phyloP scores from a whole-genome alignment of 2,888 invertebrate genomes.

The Dicyrtomina minuta region DNA sequence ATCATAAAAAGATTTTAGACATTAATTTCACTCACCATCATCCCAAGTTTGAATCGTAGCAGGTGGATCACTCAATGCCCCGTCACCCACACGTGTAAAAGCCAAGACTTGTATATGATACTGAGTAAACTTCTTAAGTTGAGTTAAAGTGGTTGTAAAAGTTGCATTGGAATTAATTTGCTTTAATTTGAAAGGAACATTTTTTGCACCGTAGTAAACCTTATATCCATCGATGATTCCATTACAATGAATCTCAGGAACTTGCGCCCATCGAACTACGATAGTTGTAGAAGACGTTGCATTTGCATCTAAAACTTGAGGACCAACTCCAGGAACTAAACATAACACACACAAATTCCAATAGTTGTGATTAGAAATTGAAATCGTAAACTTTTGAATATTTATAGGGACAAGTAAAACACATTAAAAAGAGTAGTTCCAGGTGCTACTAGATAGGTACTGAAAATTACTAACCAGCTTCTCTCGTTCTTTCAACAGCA shows the following conservation, averaged over 20 bases:
- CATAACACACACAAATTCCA: no score
- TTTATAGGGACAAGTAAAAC: conserved; percentile 2
- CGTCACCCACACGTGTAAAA: conserved; percentile 90
- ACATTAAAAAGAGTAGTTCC: not conserved
- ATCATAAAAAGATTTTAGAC: no score
- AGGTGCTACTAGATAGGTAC: no score
- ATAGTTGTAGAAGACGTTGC: conserved; percentile 92
- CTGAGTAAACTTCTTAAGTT: conserved; percentile 80
- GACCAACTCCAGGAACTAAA: conserved; percentile 83
- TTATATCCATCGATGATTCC: conserved; percentile 94
- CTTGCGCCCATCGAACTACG: conserved; percentile 87
- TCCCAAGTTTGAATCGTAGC: conserved; percentile 85
- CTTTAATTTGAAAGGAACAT: conserved; percentile 67
- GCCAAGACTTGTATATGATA: conserved; percentile 89
- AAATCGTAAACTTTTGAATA: conserved; percentile 14
- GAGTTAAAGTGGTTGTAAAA: conserved; percentile 82
- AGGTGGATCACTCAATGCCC: conserved; percentile 80
- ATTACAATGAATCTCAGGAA: conserved; percentile 83
- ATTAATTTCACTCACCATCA: conserved; percentile 77
- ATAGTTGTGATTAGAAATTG: no score
- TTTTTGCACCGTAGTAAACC: conserved; percentile 61
- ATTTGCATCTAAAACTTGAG: conserved; percentile 77
- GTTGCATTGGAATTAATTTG: conserved; percentile 80
- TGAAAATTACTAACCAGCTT: conserved; percentile 69
- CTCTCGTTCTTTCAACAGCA: conserved; percentile 83